Evolutionary conservation across 2,113 vertebrate genomes (phyloP).

Genomic region (Chionis minor): DNA sequence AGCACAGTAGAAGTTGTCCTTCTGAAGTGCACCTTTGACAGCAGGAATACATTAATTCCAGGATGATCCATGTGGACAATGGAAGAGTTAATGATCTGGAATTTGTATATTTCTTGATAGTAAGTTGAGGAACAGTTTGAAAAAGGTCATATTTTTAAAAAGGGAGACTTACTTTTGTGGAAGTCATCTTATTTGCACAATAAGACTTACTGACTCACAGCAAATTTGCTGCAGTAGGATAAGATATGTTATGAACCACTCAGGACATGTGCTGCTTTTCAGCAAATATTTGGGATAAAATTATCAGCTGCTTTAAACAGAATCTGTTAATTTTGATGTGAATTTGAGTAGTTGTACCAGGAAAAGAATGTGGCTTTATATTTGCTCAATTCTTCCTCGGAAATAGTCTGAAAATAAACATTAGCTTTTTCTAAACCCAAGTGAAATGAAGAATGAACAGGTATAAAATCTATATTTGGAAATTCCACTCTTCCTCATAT

Average conservation of each 20-base stretch:
- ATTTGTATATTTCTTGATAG: not conserved
- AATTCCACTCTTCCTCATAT: not conserved
- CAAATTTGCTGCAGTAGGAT: not conserved
- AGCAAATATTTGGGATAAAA: slow-evolving; percentile 20
- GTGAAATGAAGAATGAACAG: not conserved
- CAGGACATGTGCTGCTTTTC: not conserved
- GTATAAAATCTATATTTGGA: not conserved
- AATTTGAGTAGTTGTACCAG: not conserved
- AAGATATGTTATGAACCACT: not conserved
- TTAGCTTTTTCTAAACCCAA: not conserved
- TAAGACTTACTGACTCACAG: not conserved
- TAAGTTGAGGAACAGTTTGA: not conserved
- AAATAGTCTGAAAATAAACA: slow-evolving; percentile 34
- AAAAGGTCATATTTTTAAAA: not conserved
- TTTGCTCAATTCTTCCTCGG: not conserved
- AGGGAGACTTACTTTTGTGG: not conserved
- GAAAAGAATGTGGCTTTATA: not conserved
- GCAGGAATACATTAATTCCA: not conserved
- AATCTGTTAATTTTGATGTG: slow-evolving; percentile 1
- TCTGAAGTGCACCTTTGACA: not conserved
- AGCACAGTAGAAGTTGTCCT: not conserved
- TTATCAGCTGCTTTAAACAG: not conserved
- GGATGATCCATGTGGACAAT: not conserved
- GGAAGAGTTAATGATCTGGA: not conserved
- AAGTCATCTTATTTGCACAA: not conserved